Base-by-base conservation (phyloP, 2,888 invertebrate species). In the Trilocha varians region DNA sequence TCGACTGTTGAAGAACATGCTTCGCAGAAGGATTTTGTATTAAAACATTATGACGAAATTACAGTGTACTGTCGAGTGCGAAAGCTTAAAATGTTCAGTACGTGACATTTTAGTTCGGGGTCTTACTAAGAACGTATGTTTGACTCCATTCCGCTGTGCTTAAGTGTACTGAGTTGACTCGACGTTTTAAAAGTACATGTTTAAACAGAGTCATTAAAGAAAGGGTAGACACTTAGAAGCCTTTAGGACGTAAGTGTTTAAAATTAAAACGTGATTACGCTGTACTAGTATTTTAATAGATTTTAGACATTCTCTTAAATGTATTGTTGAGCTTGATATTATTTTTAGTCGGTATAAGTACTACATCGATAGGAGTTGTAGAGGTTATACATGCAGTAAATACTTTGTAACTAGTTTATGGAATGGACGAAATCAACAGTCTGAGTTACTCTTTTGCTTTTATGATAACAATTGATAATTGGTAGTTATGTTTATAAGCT, bases 51-150 rank as follows among this genome's bases (percentile, higher is more conserved):
- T 61, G 63, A 60, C 62, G 53, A 61, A 65, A 67, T 66, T 64
- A 67, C 59, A 58, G 63, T 59, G 58, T 58, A 60, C 53, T 59
- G 65, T 67, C 58, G 55, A 57, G 57, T 48, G 46, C 51, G 59
- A 49, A 50, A 51, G 58, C 61, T 64, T 61, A 60, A 67, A 72
- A 70, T 63, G 69, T 69, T 61, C 49, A 62, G 64, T 59, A 72
- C 74, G 74, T 74, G 74, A 70, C 70, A 62, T 72, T 72, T 66
- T 64, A 66, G 70, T 62, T 58, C 44, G 52, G 59, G 55, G 58
- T 60, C 65, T 55, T 62, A 64, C 65, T 70, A 70, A 69, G 63
- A 62, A 59, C 65, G 52, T 65, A 65, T 62, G 68, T 66, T 59
- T 58, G 57, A 58, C 52, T 57, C 53, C 47, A 50, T 55, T 59